Evolutionary conservation across 2,888 invertebrate genomes (phyloP).

Genomic region (Melipona bicolor): DNA sequence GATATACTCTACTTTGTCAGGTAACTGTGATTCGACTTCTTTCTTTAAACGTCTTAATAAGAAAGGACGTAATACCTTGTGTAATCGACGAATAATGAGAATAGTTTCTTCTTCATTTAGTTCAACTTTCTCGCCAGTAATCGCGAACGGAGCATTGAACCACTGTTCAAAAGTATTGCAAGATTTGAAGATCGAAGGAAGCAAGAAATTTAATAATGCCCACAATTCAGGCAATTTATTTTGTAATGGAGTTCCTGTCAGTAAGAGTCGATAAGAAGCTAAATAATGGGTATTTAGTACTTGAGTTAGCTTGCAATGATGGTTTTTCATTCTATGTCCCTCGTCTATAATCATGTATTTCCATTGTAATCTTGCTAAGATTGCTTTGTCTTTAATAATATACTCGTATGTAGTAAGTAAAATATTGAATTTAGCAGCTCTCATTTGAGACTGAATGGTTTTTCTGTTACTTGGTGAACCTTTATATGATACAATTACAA

Average conservation of each 20-base stretch:
- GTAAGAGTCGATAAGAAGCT: constrained; percentile 96
- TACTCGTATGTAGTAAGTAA: constrained; percentile 99
- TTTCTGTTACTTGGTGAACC: constrained; percentile 96
- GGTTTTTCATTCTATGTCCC: constrained; percentile 99
- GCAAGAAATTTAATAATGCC: constrained; percentile 98
- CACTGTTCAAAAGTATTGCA: constrained; percentile 99
- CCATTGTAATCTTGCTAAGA: constrained; percentile 98
- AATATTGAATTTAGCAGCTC: constrained; percentile 98
- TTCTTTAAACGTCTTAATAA: constrained; percentile 98
- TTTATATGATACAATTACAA: constrained; percentile 94
- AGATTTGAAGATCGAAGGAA: constrained; percentile 99
- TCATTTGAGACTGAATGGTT: constrained; percentile 94
- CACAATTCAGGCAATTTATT: constrained; percentile 99
- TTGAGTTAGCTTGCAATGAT: constrained; percentile 99
- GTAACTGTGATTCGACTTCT: constrained; percentile 99
- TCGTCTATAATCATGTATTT: constrained; percentile 99
- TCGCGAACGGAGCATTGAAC: constrained; percentile 99
- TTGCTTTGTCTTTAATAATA: constrained; percentile 98
- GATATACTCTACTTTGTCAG: constrained; percentile 99
- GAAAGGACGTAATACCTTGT: constrained; percentile 99
- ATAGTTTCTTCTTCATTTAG: constrained; percentile 99
- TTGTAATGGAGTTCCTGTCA: constrained; percentile 99
- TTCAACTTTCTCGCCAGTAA: constrained; percentile 99
- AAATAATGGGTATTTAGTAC: constrained; percentile 98
- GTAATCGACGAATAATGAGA: constrained; percentile 99